phyloP scores from a whole-genome alignment of 1,140 invertebrate species.

The Drosophila ironensis region DNA sequence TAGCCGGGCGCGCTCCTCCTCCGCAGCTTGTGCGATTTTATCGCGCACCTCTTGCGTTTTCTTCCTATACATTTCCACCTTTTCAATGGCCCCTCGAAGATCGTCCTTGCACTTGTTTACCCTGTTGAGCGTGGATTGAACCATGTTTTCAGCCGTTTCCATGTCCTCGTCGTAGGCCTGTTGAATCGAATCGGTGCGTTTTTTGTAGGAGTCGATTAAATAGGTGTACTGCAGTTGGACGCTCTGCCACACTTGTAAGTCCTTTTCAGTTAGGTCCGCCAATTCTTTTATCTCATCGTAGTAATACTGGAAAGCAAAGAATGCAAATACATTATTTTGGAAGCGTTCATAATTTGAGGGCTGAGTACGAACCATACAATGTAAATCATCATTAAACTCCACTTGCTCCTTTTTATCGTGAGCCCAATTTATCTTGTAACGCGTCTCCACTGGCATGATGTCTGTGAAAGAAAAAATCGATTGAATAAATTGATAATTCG shows the following conservation, averaged over 20 bases:
- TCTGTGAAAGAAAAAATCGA: not conserved
- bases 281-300: constrained; percentile 21
- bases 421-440: constrained; percentile 41
- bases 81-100: constrained; percentile 3
- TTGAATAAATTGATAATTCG: not conserved
- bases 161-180: constrained; percentile 22
- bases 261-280: not conserved
- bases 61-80: constrained; percentile 19
- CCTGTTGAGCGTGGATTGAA: constrained; percentile 3
- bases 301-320: not conserved
- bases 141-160: constrained; percentile 5
- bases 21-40: not conserved
- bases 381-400: not conserved
- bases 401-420: constrained; percentile 33
- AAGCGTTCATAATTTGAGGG: not conserved
- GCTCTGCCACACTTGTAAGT: constrained; percentile 1
- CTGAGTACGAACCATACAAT: constrained; percentile 16
- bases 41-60: constrained; percentile 24
- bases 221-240: not conserved
- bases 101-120: constrained; percentile 46
- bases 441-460: constrained; percentile 38
- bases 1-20: not conserved
- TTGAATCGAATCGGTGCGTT: constrained; percentile 12
- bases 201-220: constrained; percentile 13
- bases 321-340: not conserved